A percentile compares a stretch with the other conserved stretches of the same genome.
These are phyloP conservation scores for Plecotus auritus DNA, from an alignment of 2,113 vertebrate genomes.

Conservation along the genomic window DNA sequence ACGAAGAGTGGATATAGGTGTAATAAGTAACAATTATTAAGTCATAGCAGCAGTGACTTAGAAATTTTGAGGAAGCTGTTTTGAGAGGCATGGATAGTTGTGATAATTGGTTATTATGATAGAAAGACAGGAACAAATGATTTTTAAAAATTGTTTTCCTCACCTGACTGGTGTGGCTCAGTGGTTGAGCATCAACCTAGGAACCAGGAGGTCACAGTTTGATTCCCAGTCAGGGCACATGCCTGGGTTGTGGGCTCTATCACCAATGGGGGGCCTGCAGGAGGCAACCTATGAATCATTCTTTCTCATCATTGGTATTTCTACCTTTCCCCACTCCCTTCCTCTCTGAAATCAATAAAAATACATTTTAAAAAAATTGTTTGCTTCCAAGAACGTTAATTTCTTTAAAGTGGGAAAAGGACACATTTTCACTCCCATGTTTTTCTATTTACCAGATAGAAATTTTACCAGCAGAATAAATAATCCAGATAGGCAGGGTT, in stretches of 20 bases:
- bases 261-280: no score
- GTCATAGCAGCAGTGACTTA: neutral
- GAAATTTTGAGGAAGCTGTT: neutral
- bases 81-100: neutral
- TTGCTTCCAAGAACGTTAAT: neutral
- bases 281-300: no score
- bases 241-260: no score
- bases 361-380: no score
- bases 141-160: constrained; percentile 1
- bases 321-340: no score
- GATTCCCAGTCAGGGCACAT: no score
- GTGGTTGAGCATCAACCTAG: no score
- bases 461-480: constrained; percentile 4
- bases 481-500: neutral
- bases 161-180: no score
- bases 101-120: neutral
- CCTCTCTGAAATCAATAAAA: no score
- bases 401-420: neutral
- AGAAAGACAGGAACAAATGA: neutral
- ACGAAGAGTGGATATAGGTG: neutral
- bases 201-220: no score
- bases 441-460: constrained; percentile 5
- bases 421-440: neutral
- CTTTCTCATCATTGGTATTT: no score
- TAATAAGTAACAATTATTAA: neutral